phyloP scores from a whole-genome alignment of 2,797 vertebrate species.

The Sebastes paucispinis region DNA sequence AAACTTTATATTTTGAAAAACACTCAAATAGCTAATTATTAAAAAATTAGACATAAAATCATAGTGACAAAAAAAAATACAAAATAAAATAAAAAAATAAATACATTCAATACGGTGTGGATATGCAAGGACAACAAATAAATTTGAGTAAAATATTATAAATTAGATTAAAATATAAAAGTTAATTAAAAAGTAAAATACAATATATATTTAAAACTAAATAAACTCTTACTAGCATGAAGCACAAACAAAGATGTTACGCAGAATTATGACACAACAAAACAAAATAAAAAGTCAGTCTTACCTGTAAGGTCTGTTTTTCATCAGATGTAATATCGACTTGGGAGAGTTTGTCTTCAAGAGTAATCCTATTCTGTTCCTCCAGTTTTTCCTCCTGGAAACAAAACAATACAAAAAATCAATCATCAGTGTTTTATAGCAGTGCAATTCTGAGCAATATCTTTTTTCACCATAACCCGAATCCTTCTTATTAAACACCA shows the following conservation, averaged over 20 bases:
- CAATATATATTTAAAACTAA: background rate
- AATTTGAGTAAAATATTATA: background rate
- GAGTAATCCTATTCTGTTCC: slow-evolving; percentile 65
- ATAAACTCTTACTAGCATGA: background rate
- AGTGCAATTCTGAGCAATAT: background rate
- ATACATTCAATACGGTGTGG: background rate
- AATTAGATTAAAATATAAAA: background rate
- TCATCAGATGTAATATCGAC: slow-evolving; percentile 9
- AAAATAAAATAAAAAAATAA: no score
- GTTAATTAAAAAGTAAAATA: background rate
- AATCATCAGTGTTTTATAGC: background rate
- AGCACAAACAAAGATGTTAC: background rate
- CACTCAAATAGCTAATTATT: background rate
- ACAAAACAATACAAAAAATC: background rate
- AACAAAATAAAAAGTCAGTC: background rate
- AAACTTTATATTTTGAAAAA: background rate
- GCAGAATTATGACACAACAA: background rate
- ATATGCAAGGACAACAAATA: background rate
- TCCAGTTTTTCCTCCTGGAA: slow-evolving; percentile 77
- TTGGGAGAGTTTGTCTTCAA: slow-evolving; percentile 60
- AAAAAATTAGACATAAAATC: background rate
- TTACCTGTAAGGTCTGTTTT: slow-evolving; percentile 66
- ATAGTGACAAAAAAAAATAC: background rate
- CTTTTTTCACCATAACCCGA: background rate
- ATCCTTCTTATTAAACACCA: background rate